Evolutionary conservation across 2,797 vertebrate genomes (phyloP).

Genomic region (Threskiornis aethiopicus): DNA sequence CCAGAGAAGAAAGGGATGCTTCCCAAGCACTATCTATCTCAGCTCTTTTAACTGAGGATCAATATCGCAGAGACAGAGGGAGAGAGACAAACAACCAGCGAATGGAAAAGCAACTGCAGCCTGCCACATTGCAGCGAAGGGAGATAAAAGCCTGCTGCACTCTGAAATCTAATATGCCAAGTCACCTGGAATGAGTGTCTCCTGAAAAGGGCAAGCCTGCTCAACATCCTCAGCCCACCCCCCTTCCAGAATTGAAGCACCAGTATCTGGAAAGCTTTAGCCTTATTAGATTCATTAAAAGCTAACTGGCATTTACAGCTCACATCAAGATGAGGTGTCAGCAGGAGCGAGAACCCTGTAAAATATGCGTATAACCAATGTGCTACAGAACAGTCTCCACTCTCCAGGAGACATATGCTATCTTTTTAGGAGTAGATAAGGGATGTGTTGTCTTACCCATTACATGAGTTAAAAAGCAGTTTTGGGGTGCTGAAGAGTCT

Average conservation of each 20-base stretch:
- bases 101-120: conserved; percentile 22
- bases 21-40: background rate
- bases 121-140: background rate
- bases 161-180: conserved; percentile 40
- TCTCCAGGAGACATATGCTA: background rate
- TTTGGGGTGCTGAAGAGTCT: background rate
- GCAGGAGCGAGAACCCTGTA: background rate
- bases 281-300: conserved; percentile 43
- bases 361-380: background rate
- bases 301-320: background rate
- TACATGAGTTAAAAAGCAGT: background rate
- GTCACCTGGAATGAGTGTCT: conserved; percentile 50
- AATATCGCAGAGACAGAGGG: conserved; percentile 13
- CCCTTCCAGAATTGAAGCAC: conserved; percentile 7
- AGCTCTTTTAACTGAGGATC: conserved; percentile 47
- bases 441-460: background rate
- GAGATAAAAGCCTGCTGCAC: conserved; percentile 30
- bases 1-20: conserved; percentile 37
- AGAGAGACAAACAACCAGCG: conserved; percentile 31
- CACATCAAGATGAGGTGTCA: background rate
- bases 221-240: background rate
- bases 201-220: conserved; percentile 29
- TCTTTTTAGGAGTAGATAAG: background rate
- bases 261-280: conserved; percentile 17
- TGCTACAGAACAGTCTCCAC: background rate